Conservation (phyloP, 2,113 vertebrate genomes). For the Crotalus horridus region DNA sequence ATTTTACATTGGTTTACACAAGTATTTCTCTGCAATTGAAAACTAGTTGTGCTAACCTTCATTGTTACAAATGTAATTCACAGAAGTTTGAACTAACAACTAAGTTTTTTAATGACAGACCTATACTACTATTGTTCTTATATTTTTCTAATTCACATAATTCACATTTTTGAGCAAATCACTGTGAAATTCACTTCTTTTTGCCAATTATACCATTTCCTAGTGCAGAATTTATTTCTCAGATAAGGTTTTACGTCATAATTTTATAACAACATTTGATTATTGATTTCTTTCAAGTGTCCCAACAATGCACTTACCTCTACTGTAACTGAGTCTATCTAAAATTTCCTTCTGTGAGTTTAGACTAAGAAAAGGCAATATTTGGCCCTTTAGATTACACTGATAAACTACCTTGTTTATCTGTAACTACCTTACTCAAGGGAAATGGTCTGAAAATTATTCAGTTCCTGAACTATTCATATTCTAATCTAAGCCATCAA, state of each 20-base stretch:
- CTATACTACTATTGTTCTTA: too few relatives aligned
- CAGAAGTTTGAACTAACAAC: background rate
- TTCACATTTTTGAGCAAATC: background rate
- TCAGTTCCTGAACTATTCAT: background rate
- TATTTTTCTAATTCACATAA: too few relatives aligned
- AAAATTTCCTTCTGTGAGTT: background rate
- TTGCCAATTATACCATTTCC: background rate
- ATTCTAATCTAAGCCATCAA: background rate
- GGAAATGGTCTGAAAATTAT: background rate
- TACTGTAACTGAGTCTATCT: background rate
- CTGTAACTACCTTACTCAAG: too few relatives aligned
- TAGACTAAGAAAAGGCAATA: background rate
- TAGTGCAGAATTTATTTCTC: background rate
- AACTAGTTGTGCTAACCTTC: background rate
- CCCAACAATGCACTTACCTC: background rate
- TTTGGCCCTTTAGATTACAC: background rate
- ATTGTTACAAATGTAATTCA: background rate
- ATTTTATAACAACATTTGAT: background rate
- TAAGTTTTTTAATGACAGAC: too few relatives aligned
- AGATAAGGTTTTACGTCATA: background rate
- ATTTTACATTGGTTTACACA: background rate
- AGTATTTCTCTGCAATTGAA: background rate
- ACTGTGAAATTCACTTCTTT: background rate
- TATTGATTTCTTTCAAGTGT: too few relatives aligned
- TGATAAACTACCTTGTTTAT: background rate